phyloP scores from a whole-genome alignment of 2,888 invertebrate genomes.

The Frankliniella intonsa region DNA sequence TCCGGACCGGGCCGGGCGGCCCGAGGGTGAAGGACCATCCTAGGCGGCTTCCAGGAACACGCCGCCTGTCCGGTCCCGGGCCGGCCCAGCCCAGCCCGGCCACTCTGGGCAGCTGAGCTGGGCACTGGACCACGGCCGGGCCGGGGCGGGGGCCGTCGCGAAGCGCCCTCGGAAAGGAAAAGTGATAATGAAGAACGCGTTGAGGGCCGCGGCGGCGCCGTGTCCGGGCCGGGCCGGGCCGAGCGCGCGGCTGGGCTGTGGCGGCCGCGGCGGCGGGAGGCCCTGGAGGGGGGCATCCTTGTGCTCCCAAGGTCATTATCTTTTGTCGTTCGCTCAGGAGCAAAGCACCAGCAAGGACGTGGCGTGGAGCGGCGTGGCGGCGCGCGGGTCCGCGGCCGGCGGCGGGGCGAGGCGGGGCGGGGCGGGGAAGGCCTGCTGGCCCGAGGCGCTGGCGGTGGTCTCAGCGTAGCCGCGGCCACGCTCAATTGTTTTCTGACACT shows the following conservation, averaged over 20 bases:
- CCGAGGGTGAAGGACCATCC: constrained; percentile 8
- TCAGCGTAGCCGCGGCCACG: not conserved
- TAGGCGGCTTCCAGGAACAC: not conserved
- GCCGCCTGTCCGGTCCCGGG: not conserved
- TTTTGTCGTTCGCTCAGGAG: constrained; percentile 22
- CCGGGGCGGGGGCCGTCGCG: not conserved
- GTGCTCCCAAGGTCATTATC: constrained; percentile 12
- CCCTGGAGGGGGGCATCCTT: not conserved
- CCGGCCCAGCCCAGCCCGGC: not conserved
- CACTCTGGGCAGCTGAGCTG: not conserved
- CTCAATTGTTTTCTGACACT: not conserved
- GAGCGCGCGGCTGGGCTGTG: not conserved
- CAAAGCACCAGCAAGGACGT: constrained; percentile 16
- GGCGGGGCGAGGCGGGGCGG: not conserved
- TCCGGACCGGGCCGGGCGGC: not conserved
- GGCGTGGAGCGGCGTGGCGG: not conserved
- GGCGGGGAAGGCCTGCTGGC: not conserved
- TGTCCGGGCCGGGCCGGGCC: too few species aligned
- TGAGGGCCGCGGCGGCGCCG: not conserved
- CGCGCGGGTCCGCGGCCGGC: not conserved
- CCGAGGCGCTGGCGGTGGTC: not conserved
- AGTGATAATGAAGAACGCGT: constrained; percentile 17
- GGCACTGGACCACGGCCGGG: not conserved
- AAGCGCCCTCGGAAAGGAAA: constrained; percentile 9
- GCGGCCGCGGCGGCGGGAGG: not conserved